Percentiles rank a stretch among this genome's conserved stretches.
phyloP scores from a whole-genome alignment of 2,113 vertebrate species.

The Hippocampus guttulatus region DNA sequence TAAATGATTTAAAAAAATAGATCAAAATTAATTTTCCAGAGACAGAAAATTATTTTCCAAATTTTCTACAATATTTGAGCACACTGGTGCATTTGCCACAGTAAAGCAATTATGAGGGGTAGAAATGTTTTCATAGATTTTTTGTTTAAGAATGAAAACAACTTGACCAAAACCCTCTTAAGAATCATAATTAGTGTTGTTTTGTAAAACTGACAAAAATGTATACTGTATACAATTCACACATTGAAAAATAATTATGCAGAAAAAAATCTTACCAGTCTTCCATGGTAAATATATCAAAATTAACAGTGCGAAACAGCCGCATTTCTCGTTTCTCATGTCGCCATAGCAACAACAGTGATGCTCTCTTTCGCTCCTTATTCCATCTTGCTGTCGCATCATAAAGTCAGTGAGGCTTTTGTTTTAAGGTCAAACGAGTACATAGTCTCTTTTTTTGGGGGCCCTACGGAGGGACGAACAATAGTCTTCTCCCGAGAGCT shows the following conservation, averaged over 20 bases:
- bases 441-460: neutral
- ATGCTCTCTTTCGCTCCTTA: neutral
- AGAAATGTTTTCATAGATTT: too few species aligned
- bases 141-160: too few species aligned
- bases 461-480: constrained; percentile 14
- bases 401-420: neutral
- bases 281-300: neutral
- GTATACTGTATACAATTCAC: neutral
- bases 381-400: neutral
- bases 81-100: too few species aligned
- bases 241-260: neutral
- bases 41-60: neutral
- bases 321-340: neutral
- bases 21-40: neutral
- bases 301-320: neutral
- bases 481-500: constrained; percentile 26
- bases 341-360: neutral
- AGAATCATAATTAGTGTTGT: too few species aligned
- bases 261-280: neutral
- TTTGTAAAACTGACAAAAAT: neutral
- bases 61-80: too few species aligned
- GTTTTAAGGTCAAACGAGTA: constrained; percentile 1
- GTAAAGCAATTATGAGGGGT: too few species aligned
- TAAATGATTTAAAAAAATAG: neutral
- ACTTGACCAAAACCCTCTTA: too few species aligned